Base-by-base conservation (phyloP, 2,797 vertebrate genomes). In the Lepus townsendii region DNA sequence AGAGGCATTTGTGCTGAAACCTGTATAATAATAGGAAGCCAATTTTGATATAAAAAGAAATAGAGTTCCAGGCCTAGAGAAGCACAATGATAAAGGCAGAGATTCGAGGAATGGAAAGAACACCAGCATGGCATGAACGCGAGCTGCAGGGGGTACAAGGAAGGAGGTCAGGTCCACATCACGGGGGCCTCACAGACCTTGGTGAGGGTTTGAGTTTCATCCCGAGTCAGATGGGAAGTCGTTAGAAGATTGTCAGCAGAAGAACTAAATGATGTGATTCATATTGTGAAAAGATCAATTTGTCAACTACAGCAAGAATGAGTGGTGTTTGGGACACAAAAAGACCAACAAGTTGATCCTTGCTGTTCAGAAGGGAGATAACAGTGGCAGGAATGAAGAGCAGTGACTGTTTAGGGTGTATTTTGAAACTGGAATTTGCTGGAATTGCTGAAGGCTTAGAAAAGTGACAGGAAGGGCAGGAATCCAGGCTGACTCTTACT, bases 11-110 rank as follows among this genome's bases (percentile, higher is more conserved):
- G 26, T 84, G 73, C 72, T 66, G 62, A 88, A 90, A 90, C n/a
- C 54, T 57, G 47, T 76, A n/a, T 35, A 68, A 75, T n/a, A 80
- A 87, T 7, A 90, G 47, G 60, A 75, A 88, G 17, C 12, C 26
- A 71, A n/a, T 79, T 50, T 77, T 38, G 42, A 92, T n/a, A 60
- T 54, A 83, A 52, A 75, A 69, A 88, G 72, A 86, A 89, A 26
- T 1, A 73, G 47, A 22, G 2, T 73, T 32, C 27, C 38, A 38
- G 52, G 30, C 42, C 69, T n/a, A 89, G 38, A 50, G 12, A 47
- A 65, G 68, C 77, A 47, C 47, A 80, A 92, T 38, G 35, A 57
- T 14, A 60, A 16, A 32, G n/a, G 11, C 13, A 57, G 90, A 79
- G 65, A 7, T 12, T 30, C 24, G 35, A 76, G 65, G 42, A 65